These are phyloP conservation scores for Monochamus saltuarius DNA, from an alignment of 1,140 invertebrate species.

Conservation along the genomic window DNA sequence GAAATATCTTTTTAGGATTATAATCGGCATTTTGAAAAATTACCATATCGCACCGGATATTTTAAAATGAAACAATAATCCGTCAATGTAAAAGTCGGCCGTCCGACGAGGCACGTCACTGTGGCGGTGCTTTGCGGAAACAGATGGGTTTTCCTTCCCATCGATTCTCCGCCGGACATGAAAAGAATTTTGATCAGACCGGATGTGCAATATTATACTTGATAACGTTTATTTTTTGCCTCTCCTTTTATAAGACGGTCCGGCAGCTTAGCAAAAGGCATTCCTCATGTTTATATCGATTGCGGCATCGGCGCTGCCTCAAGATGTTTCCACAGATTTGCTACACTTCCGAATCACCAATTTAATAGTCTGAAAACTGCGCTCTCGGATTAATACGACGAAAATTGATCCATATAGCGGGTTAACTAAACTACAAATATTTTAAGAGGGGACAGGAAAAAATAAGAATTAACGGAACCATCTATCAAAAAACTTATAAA, in stretches of 20 bases:
- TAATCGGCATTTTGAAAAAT: no score
- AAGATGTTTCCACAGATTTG: not conserved
- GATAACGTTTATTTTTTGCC: conserved; percentile 38
- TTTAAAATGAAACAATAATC: no score
- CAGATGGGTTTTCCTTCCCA: conserved; percentile 29
- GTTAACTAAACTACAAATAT: no score
- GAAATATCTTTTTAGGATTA: no score
- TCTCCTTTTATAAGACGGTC: conserved; percentile 15
- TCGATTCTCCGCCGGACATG: conserved; percentile 33
- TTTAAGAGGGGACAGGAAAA: no score
- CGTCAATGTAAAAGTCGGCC: no score
- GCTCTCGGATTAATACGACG: no score
- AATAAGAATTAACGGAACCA: no score
- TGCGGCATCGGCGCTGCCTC: not conserved
- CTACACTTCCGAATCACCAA: not conserved
- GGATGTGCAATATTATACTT: conserved; percentile 37
- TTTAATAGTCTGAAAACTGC: no score
- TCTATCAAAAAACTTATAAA: no score
- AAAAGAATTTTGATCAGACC: conserved; percentile 36
- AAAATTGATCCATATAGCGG: no score
- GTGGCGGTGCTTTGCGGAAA: conserved; percentile 14
- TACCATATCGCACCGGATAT: no score
- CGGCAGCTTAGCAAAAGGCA: conserved; percentile 25
- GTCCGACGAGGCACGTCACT: not conserved
- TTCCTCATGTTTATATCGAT: conserved; percentile 32